Base-by-base conservation (phyloP, 1,140 invertebrate species). In the Drosophila jambulina region DNA sequence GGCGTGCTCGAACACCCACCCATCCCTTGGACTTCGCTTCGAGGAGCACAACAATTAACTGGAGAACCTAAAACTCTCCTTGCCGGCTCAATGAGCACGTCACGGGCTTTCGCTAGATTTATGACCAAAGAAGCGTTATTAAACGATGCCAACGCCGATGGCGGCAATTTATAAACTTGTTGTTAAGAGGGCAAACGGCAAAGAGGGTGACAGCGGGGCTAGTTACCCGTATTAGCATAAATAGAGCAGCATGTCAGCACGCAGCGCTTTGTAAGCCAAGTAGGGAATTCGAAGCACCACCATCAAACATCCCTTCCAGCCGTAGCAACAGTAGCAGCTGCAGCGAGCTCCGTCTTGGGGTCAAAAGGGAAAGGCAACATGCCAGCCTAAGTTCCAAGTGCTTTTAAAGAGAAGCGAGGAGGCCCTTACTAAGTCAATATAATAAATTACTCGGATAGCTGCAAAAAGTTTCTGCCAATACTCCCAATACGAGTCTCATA, bases 401-500 rank as follows among this genome's bases (percentile, higher is more conserved):
- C 45, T 40, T 60, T 45, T 36, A 17, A 32, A 64, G 42, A 61
- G 17, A n/a, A 23, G 25, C n/a, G 54, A 29, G n/a, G 32, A 12
- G 56, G 40, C 62, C 48, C 58, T 58, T 48, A 42, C 64, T 40
- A 25, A 74, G 70, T 88, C 68, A 83, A 83, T 80, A 71, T 87
- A 87, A 87, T 87, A 87, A 87, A 87, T 87, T 87, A 80, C 76
- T 83, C 23, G 67, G 69, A 80, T 72, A 51, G 77, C 65, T 80
- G 67, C 62, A 53, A 61, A 56, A 71, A 80, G 64, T 62, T 64
- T 36, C 45, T 56, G 60, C 29, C 63, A 75, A 78, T 78, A 82
- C 53, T 59, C 34, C 9, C 23, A 71, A 40, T 70, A 42, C 43
- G 51, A 38, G 21, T 36, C 21, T 23, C 32, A 9, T 54, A 54